Percentiles rank a stretch among this genome's conserved stretches.
Conservation (phyloP, 1,140 invertebrate species). For the Drosophila busckii region DNA sequence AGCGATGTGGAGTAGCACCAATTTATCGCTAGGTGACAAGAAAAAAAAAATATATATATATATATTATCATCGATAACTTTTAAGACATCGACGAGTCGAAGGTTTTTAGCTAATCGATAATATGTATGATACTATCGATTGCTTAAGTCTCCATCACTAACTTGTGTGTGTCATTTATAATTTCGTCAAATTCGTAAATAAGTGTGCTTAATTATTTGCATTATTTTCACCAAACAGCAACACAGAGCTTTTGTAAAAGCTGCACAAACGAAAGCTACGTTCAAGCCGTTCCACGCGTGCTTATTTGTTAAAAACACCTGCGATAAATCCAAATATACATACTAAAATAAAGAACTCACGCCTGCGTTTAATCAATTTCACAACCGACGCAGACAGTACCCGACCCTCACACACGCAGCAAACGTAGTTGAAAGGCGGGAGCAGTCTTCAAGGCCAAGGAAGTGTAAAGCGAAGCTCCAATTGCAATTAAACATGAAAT, state of each 20-base stretch:
- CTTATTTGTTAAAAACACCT: slow-evolving; percentile 3
- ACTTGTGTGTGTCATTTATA: slow-evolving; percentile 44
- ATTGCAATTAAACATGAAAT: slow-evolving; percentile 78
- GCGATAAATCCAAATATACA: not conserved
- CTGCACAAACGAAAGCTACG: slow-evolving; percentile 21
- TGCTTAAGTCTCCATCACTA: too few relatives aligned
- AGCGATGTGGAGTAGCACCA: too few relatives aligned
- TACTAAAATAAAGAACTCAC: slow-evolving; percentile 4
- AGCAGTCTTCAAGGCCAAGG: slow-evolving; percentile 43
- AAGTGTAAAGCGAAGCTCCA: slow-evolving; percentile 45
- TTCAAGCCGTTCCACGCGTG: slow-evolving; percentile 15
- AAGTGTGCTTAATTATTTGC: slow-evolving; percentile 41
- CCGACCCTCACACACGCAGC: too few relatives aligned
- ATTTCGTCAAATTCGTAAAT: slow-evolving; percentile 32
- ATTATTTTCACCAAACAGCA: slow-evolving; percentile 29
- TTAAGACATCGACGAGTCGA: too few relatives aligned
- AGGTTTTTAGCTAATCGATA: too few relatives aligned
- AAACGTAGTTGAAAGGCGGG: too few relatives aligned
- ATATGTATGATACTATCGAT: too few relatives aligned
- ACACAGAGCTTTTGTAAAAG: slow-evolving; percentile 32
- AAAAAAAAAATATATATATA: too few relatives aligned
- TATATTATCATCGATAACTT: too few relatives aligned
- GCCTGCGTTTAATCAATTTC: too few relatives aligned
- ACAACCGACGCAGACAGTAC: slow-evolving; percentile 26
- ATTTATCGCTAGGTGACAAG: too few relatives aligned